These are phyloP conservation scores for Diachasma alloeum DNA, from an alignment of 1,140 invertebrate species.

Conservation along the genomic window DNA sequence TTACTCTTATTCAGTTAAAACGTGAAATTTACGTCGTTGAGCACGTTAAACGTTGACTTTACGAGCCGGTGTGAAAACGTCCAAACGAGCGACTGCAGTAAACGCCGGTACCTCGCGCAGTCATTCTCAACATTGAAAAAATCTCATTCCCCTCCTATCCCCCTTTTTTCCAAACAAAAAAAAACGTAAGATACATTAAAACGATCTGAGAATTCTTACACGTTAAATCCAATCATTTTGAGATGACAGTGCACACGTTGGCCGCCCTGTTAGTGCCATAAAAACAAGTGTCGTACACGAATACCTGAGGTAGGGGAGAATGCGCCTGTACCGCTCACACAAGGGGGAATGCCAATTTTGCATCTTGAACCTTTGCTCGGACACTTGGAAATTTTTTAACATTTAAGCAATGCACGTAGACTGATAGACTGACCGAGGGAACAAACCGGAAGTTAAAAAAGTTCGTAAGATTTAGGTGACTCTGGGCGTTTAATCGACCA, in stretches of 20 bases:
- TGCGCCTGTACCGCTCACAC: too few relatives aligned
- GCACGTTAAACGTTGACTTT: constrained; percentile 18
- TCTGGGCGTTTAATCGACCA: too few relatives aligned
- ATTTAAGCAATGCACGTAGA: too few relatives aligned
- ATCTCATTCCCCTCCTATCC: not conserved
- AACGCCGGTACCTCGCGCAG: not conserved
- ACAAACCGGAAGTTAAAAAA: too few relatives aligned
- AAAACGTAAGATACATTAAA: not conserved
- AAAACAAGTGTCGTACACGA: not conserved
- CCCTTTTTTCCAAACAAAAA: not conserved
- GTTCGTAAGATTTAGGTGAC: too few relatives aligned
- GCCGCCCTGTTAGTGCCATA: not conserved
- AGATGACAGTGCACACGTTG: not conserved
- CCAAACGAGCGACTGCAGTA: not conserved
- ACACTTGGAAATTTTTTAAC: too few relatives aligned
- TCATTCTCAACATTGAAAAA: not conserved
- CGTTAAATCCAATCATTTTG: constrained; percentile 22
- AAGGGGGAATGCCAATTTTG: too few relatives aligned
- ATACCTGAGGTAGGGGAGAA: not conserved
- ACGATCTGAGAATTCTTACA: not conserved
- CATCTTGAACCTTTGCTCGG: too few relatives aligned
- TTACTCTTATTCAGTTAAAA: not conserved
- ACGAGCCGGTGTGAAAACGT: constrained; percentile 4
- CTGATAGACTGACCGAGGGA: too few relatives aligned
- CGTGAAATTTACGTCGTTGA: not conserved